These are phyloP conservation scores for Perdita meconis DNA, from an alignment of 2,888 invertebrate species.

Conservation along the genomic window DNA sequence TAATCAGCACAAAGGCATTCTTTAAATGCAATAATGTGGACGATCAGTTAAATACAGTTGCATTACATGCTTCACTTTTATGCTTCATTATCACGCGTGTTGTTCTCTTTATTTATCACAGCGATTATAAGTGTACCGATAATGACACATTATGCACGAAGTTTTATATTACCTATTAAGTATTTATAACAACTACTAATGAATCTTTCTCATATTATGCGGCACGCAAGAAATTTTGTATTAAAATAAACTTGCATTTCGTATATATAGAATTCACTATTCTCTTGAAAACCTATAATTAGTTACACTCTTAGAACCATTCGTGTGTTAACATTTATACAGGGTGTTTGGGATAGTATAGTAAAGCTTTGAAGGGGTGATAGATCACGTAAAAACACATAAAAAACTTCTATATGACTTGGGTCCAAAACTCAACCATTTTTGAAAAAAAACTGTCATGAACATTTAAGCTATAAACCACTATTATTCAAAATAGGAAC, in stretches of 20 bases:
- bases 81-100: conserved; percentile 7
- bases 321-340: no score
- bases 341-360: no score
- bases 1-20: not conserved
- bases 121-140: not conserved
- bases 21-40: conserved; percentile 2
- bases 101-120: conserved; percentile 21
- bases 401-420: no score
- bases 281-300: not conserved
- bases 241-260: conserved; percentile 6
- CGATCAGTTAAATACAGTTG: not conserved
- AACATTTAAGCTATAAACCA: no score
- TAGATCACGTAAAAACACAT: no score
- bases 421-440: no score
- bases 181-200: conserved; percentile 20
- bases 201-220: not conserved
- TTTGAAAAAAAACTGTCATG: no score
- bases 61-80: conserved; percentile 4
- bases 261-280: not conserved
- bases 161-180: conserved; percentile 2
- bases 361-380: no score
- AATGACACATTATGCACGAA: conserved; percentile 21
- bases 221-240: not conserved
- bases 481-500: no score
- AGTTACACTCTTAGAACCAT: no score